A percentile compares a stretch with the other conserved stretches of the same genome.
Evolutionary conservation across 35 echinoderm and acorn worm species (phyloP).

Genomic region (Eucidaris tribuloides): DNA sequence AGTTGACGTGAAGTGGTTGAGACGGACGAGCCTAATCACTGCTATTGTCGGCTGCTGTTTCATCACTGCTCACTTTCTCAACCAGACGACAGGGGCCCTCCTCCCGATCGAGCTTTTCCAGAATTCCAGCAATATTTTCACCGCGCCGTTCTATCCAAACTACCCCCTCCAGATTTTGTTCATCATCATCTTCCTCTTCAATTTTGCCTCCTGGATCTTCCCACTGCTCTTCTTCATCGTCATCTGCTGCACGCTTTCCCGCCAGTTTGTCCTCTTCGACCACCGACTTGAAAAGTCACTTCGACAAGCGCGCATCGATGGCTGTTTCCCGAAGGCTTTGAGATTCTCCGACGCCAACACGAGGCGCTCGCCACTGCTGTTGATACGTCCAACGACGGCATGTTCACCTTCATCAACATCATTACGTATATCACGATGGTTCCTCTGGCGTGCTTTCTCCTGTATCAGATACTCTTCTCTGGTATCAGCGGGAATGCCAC

Average conservation of each 20-base stretch:
- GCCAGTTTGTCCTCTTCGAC: constrained; percentile 55
- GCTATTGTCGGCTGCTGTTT: constrained; percentile 24
- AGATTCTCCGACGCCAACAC: constrained; percentile 65
- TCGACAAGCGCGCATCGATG: neutral
- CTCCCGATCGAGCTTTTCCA: constrained; percentile 54
- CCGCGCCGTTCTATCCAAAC: constrained; percentile 46
- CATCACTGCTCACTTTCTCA: constrained; percentile 42
- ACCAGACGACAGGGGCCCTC: constrained; percentile 42
- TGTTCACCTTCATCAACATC: constrained; percentile 72
- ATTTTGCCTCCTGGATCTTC: constrained; percentile 84
- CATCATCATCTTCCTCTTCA: constrained; percentile 43
- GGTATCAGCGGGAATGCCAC: constrained; percentile 15
- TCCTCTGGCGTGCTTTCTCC: constrained; percentile 67
- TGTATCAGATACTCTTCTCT: constrained; percentile 53
- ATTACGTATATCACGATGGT: constrained; percentile 71
- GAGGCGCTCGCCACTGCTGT: constrained; percentile 53
- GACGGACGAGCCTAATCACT: constrained; percentile 1
- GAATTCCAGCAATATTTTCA: constrained; percentile 66
- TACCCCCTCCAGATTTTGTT: constrained; percentile 33
- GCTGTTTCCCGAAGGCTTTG: constrained; percentile 61
- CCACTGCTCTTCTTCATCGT: constrained; percentile 60
- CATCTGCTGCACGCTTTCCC: constrained; percentile 23
- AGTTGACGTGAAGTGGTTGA: constrained; percentile 24
- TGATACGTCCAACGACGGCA: constrained; percentile 33
- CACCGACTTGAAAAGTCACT: constrained; percentile 26